Percentiles rank a stretch among this genome's conserved stretches.
Conservation (phyloP, 2,797 vertebrate species). For the Clamator glandarius region DNA sequence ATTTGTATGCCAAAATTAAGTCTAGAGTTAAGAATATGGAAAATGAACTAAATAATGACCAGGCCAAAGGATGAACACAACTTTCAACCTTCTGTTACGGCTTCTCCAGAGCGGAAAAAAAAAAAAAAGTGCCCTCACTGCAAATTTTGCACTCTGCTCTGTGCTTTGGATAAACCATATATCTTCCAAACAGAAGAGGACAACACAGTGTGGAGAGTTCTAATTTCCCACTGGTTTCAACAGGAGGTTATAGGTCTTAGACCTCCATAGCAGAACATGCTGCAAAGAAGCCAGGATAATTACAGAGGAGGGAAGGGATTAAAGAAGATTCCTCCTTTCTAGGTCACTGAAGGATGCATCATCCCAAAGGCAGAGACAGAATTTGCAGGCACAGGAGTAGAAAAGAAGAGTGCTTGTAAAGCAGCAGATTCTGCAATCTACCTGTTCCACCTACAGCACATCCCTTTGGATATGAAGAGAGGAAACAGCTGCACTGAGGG, state of each 20-base stretch:
- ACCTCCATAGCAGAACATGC: neutral
- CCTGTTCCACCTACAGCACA: rapidly evolving
- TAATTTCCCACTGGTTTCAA: neutral
- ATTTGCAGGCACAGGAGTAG: neutral
- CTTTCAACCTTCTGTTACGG: neutral
- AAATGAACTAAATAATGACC: neutral
- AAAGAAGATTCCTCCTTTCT: neutral
- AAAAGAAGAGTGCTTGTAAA: neutral
- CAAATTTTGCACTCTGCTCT: neutral
- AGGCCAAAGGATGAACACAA: neutral
- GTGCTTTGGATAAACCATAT: neutral
- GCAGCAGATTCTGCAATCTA: neutral
- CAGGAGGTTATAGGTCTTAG: neutral
- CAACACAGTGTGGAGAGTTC: neutral
- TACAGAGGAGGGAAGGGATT: neutral
- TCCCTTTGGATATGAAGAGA: neutral
- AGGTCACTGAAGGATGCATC: neutral
- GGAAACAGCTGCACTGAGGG: neutral
- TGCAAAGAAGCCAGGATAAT: neutral
- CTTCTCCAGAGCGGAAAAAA: neutral
- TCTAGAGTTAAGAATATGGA: neutral
- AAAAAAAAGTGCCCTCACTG: neutral
- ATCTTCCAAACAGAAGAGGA: neutral
- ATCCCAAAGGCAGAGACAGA: neutral
- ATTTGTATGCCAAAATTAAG: neutral